Percentiles rank a stretch among this genome's conserved stretches.
These are phyloP conservation scores for Dendroctonus ponderosae DNA, from an alignment of 1,140 invertebrate genomes.

Conservation along the genomic window DNA sequence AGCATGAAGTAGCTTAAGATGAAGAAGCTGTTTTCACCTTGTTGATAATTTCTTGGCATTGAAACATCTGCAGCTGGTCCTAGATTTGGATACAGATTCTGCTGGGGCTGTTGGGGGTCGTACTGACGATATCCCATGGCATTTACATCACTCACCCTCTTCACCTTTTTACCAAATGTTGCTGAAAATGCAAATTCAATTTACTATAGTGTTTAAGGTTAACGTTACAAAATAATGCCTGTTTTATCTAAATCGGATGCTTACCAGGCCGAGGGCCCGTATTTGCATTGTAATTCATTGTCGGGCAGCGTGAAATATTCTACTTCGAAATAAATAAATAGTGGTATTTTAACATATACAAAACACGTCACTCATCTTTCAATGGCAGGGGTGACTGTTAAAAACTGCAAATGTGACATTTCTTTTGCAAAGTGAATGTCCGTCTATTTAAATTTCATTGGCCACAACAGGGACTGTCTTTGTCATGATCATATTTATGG, in stretches of 20 bases:
- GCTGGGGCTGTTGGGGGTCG: slow-evolving; percentile 40
- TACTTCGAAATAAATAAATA: neutral
- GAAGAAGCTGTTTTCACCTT: slow-evolving; percentile 30
- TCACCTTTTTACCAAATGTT: slow-evolving; percentile 56
- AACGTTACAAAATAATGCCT: neutral
- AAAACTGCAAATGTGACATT: too few species aligned
- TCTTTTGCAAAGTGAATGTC: neutral
- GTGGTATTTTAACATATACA: slow-evolving; percentile 1
- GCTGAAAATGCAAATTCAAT: slow-evolving; percentile 27
- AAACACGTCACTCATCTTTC: slow-evolving; percentile 1
- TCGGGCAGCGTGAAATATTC: neutral
- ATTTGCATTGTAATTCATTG: slow-evolving; percentile 57
- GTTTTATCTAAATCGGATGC: slow-evolving; percentile 6
- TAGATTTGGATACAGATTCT: slow-evolving; percentile 40
- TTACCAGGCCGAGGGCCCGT: slow-evolving; percentile 53
- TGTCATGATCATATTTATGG: too few species aligned
- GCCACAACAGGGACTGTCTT: neutral
- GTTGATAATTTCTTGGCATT: slow-evolving; percentile 35
- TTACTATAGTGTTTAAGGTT: slow-evolving; percentile 18
- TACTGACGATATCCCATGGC: slow-evolving; percentile 57
- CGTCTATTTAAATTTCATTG: neutral
- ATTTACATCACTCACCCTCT: slow-evolving; percentile 64
- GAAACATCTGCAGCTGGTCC: neutral
- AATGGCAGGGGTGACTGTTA: too few species aligned
- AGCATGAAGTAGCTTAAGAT: too few species aligned